Evolutionary conservation across 2,888 invertebrate genomes (phyloP).

Genomic region (Aphidoletes aphidimyza): DNA sequence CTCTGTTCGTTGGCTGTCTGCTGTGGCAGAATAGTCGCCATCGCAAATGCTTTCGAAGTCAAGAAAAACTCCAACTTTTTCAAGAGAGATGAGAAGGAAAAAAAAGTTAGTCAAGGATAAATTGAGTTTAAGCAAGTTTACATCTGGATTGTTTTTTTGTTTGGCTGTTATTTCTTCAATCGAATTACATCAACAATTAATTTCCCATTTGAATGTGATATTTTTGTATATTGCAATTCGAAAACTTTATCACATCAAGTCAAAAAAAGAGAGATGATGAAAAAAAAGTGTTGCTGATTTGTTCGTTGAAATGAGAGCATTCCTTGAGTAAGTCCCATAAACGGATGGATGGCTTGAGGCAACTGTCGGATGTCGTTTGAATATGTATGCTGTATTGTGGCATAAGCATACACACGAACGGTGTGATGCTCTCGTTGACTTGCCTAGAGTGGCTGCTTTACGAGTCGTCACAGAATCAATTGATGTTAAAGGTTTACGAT

Average conservation of each 20-base stretch:
- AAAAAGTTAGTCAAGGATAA: no score
- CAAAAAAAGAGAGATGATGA: background rate
- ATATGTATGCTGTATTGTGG: background rate
- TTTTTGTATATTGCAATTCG: background rate
- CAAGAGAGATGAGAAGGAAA: no score
- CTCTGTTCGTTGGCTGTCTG: background rate
- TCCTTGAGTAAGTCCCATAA: background rate
- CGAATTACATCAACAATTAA: no score
- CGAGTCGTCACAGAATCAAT: slow-evolving; percentile 34
- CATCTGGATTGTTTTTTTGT: no score
- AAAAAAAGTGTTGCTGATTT: background rate
- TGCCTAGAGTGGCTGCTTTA: background rate
- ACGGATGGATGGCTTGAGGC: slow-evolving; percentile 9
- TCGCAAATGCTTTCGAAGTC: background rate
- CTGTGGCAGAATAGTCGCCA: background rate
- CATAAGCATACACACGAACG: background rate
- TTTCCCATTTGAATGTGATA: no score
- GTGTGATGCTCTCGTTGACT: background rate
- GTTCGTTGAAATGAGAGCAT: background rate
- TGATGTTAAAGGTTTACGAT: slow-evolving; percentile 52
- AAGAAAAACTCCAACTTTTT: no score
- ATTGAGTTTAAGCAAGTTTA: no score
- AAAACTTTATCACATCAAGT: background rate
- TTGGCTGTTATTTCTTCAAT: no score
- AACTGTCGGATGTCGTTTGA: background rate